Percentiles rank a stretch among this genome's conserved stretches.
Evolutionary conservation across 2,888 invertebrate species (phyloP).

Genomic region (Margaritifera margaritifera): DNA sequence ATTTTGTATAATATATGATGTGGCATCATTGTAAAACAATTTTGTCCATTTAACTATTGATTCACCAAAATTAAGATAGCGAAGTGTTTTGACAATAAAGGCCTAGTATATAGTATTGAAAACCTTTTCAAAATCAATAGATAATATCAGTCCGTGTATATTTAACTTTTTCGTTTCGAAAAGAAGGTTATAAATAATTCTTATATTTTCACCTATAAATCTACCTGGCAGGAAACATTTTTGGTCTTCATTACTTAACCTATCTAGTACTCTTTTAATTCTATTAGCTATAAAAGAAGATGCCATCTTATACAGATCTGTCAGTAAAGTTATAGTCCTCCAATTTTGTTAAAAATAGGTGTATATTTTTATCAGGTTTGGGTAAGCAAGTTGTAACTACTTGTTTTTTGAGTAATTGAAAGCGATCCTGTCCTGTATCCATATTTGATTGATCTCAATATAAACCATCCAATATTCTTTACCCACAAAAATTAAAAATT

Average conservation of each 20-base stretch:
- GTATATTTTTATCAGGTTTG: too few species aligned
- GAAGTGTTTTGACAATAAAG: not conserved
- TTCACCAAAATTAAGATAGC: not conserved
- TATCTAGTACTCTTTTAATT: not conserved
- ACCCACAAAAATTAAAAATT: not conserved
- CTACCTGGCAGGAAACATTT: not conserved
- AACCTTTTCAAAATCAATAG: too few species aligned
- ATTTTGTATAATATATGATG: not conserved
- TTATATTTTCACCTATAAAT: not conserved
- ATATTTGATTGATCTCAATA: constrained; percentile 1
- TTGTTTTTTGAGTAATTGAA: not conserved
- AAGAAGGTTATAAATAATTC: constrained; percentile 1
- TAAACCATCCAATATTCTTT: not conserved
- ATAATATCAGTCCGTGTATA: too few species aligned
- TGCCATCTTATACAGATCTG: not conserved
- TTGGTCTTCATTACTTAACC: not conserved
- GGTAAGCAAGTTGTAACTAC: too few species aligned
- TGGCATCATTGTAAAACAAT: not conserved
- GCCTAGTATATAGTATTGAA: too few species aligned
- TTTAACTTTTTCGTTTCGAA: constrained; percentile 4
- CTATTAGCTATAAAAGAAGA: not conserved
- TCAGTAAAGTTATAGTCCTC: not conserved
- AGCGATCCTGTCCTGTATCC: not conserved
- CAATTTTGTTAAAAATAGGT: too few species aligned
- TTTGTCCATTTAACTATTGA: not conserved